Percentiles rank a stretch among this genome's conserved stretches.
phyloP scores from a whole-genome alignment of 2,797 vertebrate genomes.

The Parotocinclus haroldoi region DNA sequence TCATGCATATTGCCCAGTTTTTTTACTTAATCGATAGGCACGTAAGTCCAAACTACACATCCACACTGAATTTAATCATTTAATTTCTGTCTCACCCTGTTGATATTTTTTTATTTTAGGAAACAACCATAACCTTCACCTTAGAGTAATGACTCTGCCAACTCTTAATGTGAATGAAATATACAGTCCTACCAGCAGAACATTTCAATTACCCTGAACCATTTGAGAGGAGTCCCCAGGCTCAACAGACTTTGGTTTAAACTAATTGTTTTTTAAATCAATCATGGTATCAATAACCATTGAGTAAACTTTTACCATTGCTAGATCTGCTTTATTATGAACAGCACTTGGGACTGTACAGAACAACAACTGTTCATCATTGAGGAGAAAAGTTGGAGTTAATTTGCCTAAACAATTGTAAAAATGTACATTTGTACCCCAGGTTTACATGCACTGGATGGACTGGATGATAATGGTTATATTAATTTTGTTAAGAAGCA shows the following conservation, averaged over 20 bases:
- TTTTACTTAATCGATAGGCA: conserved; percentile 17
- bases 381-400: conserved; percentile 10
- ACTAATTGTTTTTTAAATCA: conserved; percentile 38
- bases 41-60: conserved; percentile 31
- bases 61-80: conserved; percentile 33
- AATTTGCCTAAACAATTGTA: too few species aligned
- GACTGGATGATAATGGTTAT: too few species aligned
- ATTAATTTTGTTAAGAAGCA: too few species aligned
- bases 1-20: conserved; percentile 24
- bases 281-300: conserved; percentile 27
- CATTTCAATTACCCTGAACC: conserved; percentile 42
- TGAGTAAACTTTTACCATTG: conserved; percentile 34
- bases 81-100: conserved; percentile 21
- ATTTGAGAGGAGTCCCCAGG: conserved; percentile 45
- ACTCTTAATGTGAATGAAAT: conserved; percentile 33
- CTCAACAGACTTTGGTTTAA: conserved; percentile 39
- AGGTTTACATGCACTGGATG: too few species aligned
- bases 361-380: conserved; percentile 37
- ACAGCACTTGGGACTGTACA: conserved; percentile 39
- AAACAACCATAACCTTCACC: conserved; percentile 29
- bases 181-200: conserved; percentile 39
- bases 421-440: neutral
- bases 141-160: conserved; percentile 22
- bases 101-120: conserved; percentile 32
- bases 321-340: conserved; percentile 46